phyloP scores from a whole-genome alignment of 2,888 invertebrate species.

The Azorinus chamasolen region DNA sequence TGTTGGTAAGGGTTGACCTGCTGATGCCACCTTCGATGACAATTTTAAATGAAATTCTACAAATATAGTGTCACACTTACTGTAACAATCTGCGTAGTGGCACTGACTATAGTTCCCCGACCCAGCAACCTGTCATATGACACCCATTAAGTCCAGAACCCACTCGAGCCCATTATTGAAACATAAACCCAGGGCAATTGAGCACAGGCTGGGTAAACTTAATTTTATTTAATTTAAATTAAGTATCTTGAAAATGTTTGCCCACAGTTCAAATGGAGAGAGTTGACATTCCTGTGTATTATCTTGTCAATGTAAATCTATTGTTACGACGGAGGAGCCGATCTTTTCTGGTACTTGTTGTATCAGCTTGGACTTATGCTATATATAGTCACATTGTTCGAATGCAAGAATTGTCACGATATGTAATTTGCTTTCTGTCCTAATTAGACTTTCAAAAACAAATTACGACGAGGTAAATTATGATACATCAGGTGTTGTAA shows the following conservation, averaged over 20 bases:
- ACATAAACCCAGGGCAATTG: slow-evolving; percentile 25
- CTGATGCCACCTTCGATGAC: too few species aligned
- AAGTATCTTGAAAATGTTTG: slow-evolving; percentile 48
- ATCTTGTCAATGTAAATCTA: slow-evolving; percentile 56
- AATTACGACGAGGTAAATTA: slow-evolving; percentile 19
- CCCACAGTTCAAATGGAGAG: slow-evolving; percentile 2
- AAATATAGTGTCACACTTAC: slow-evolving; percentile 12
- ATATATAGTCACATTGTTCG: slow-evolving; percentile 7
- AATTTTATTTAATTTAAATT: slow-evolving; percentile 61
- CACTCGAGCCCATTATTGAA: slow-evolving; percentile 28
- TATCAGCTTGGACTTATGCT: too few species aligned
- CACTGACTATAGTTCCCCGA: slow-evolving; percentile 1
- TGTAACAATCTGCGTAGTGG: slow-evolving; percentile 9
- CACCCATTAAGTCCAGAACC: slow-evolving; percentile 13
- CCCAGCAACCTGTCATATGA: slow-evolving; percentile 1
- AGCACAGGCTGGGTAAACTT: slow-evolving; percentile 22
- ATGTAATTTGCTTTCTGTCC: slow-evolving; percentile 17
- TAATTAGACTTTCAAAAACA: slow-evolving; percentile 28
- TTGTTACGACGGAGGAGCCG: slow-evolving; percentile 23
- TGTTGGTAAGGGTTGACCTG: too few species aligned
- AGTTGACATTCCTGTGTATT: slow-evolving; percentile 50
- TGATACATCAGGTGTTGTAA: slow-evolving; percentile 29
- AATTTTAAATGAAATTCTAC: not conserved
- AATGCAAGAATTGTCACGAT: slow-evolving; percentile 45
- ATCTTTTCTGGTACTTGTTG: too few species aligned